Evolutionary conservation across 2,797 vertebrate genomes (phyloP).

Genomic region (Gymnopithys bicolor): DNA sequence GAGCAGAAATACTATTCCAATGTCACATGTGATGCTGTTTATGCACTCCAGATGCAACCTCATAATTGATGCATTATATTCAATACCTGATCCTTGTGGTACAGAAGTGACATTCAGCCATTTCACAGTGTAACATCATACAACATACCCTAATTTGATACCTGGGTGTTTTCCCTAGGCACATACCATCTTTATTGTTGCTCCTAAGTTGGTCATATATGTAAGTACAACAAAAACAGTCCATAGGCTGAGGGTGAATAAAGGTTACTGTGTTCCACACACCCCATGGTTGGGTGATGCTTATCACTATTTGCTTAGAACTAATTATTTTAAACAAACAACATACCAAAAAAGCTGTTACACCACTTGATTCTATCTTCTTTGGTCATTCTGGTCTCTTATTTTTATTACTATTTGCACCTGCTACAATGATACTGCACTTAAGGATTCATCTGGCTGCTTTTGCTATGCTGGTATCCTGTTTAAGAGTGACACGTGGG

Average conservation of each 20-base stretch:
- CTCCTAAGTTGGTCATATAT: not conserved
- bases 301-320: conserved; percentile 36
- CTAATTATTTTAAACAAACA: conserved; percentile 8
- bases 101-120: not conserved
- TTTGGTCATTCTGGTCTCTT: not conserved
- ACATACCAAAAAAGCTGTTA: not conserved
- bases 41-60: not conserved
- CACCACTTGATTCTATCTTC: not conserved
- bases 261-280: conserved; percentile 27
- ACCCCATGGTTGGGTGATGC: not conserved
- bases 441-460: not conserved
- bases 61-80: not conserved
- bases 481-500: not conserved
- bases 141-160: not conserved
- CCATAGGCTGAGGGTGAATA: not conserved
- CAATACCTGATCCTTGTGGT: not conserved
- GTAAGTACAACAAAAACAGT: not conserved
- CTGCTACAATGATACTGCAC: not conserved
- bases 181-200: not conserved
- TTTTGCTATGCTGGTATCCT: not conserved
- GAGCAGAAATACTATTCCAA: not conserved
- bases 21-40: not conserved
- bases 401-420: not conserved
- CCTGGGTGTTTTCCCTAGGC: not conserved
- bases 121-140: not conserved